These are phyloP conservation scores for Esox lucius DNA, from an alignment of 2,797 vertebrate genomes.

Conservation along the genomic window DNA sequence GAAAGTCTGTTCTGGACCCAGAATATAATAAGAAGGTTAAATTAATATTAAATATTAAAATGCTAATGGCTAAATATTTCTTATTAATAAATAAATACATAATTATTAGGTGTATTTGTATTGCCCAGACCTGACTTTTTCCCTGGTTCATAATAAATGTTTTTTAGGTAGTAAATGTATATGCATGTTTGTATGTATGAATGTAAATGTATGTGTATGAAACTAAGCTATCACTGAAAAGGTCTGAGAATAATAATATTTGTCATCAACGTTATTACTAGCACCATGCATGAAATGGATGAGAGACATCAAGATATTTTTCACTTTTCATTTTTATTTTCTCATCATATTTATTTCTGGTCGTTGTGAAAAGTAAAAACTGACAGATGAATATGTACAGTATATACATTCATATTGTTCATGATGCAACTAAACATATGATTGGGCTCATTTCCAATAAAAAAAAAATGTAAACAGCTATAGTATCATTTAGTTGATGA, in stretches of 20 bases:
- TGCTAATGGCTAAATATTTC: too few species aligned
- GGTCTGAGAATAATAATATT: neutral
- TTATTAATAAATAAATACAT: too few species aligned
- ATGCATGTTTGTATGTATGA: too few species aligned
- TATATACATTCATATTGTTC: slow-evolving; percentile 72
- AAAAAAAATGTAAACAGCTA: slow-evolving; percentile 64
- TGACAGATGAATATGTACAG: slow-evolving; percentile 32
- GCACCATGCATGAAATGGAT: slow-evolving; percentile 9
- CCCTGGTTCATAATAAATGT: too few species aligned
- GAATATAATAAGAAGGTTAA: too few species aligned
- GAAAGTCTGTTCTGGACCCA: too few species aligned
- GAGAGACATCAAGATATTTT: slow-evolving; percentile 40
- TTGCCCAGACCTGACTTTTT: too few species aligned
- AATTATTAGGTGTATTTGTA: too few species aligned
- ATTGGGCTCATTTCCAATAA: slow-evolving; percentile 50
- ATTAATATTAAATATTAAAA: too few species aligned
- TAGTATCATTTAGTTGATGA: slow-evolving; percentile 30
- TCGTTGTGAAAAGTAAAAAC: slow-evolving; percentile 55
- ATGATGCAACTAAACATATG: slow-evolving; percentile 41
- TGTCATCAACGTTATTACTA: slow-evolving; percentile 15
- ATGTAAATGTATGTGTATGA: too few species aligned
- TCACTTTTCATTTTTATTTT: slow-evolving; percentile 52
- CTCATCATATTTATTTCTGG: slow-evolving; percentile 11
- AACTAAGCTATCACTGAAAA: neutral
- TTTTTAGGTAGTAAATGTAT: too few species aligned